phyloP scores from a whole-genome alignment of 2,113 vertebrate species.

The Lophotis ruficrista region DNA sequence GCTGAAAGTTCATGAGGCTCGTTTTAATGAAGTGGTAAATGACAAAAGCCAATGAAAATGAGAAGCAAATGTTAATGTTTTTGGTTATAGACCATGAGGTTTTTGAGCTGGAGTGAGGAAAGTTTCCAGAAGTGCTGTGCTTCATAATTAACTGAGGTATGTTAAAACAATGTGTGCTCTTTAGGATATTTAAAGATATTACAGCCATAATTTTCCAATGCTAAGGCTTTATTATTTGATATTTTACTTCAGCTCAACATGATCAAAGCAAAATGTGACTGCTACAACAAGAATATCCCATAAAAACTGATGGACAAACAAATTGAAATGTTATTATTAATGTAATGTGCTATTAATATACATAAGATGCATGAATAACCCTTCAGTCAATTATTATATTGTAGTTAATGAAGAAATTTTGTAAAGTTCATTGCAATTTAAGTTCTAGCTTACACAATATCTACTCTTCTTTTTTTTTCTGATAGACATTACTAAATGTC shows the following conservation, averaged over 20 bases:
- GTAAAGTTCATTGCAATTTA: background rate
- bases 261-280: background rate
- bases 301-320: background rate
- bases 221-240: background rate
- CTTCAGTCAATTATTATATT: background rate
- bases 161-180: background rate
- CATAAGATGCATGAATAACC: background rate
- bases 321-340: background rate
- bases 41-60: background rate
- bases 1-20: background rate
- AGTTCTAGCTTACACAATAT: background rate
- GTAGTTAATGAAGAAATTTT: background rate
- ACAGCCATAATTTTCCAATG: background rate
- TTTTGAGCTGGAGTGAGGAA: background rate
- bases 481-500: background rate
- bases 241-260: background rate
- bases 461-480: background rate
- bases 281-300: background rate
- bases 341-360: background rate
- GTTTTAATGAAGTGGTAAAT: background rate
- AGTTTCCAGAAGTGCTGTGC: background rate
- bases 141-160: background rate
- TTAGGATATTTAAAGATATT: background rate
- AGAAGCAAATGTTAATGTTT: background rate
- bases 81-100: background rate